phyloP scores from a whole-genome alignment of 2,797 vertebrate species.

The Coregonus sp. region DNA sequence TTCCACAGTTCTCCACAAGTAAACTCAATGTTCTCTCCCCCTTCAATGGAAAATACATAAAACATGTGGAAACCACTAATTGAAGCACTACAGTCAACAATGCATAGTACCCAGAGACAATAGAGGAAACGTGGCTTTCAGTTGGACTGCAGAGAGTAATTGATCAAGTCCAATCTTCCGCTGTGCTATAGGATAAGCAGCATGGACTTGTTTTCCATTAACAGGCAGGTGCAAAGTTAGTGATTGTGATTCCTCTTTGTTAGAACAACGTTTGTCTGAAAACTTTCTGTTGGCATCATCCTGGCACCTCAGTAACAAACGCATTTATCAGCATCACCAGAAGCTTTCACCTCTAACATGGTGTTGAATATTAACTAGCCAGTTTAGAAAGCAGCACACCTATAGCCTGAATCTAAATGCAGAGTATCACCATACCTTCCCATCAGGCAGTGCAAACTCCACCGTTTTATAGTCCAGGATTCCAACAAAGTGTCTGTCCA shows the following conservation, averaged over 20 bases:
- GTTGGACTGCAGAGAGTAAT: slow-evolving; percentile 17
- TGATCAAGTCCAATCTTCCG: slow-evolving; percentile 7
- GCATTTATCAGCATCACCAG: slow-evolving; percentile 38
- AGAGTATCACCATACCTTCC: slow-evolving; percentile 73
- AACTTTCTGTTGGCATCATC: slow-evolving; percentile 35
- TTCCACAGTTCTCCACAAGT: slow-evolving; percentile 83
- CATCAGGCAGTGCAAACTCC: slow-evolving; percentile 77
- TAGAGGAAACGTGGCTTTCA: neutral
- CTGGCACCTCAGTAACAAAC: slow-evolving; percentile 30
- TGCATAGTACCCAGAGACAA: slow-evolving; percentile 3
- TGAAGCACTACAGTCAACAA: neutral
- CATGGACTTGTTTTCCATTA: neutral
- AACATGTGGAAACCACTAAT: neutral
- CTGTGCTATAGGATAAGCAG: slow-evolving; percentile 15
- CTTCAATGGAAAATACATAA: slow-evolving; percentile 50
- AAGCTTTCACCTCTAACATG: slow-evolving; percentile 35
- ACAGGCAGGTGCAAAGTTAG: slow-evolving; percentile 6
- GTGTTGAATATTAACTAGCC: slow-evolving; percentile 50
- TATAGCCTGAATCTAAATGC: neutral
- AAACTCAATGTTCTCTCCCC: slow-evolving; percentile 77
- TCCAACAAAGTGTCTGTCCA: slow-evolving; percentile 83
- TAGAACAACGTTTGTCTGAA: slow-evolving; percentile 39
- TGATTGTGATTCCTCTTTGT: slow-evolving; percentile 28
- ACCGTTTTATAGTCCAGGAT: slow-evolving; percentile 82
- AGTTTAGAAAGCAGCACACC: slow-evolving; percentile 25